Conservation (phyloP, 2,113 vertebrate genomes). For the Leptodactylus fuscus region DNA sequence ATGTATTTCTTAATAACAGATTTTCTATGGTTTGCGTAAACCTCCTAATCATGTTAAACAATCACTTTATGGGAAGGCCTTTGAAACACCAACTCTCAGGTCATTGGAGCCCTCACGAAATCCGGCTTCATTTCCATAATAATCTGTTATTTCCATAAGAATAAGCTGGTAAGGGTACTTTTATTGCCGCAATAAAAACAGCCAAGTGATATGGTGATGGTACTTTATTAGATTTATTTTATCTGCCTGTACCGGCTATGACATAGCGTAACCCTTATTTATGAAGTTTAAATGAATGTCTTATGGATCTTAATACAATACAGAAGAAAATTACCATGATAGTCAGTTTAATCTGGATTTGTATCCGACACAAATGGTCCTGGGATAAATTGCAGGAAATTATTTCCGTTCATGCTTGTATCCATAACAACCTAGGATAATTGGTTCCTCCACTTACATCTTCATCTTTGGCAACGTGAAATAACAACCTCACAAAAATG, state of each 20-base stretch:
- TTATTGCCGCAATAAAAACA: slow-evolving; percentile 72
- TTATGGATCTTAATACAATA: slow-evolving; percentile 69
- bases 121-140: slow-evolving; percentile 69
- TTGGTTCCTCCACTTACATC: slow-evolving; percentile 67
- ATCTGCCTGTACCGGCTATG: slow-evolving; percentile 70
- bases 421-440: slow-evolving; percentile 76
- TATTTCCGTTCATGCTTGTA: slow-evolving; percentile 72
- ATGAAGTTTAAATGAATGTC: slow-evolving; percentile 74
- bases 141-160: slow-evolving; percentile 72
- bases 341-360: slow-evolving; percentile 75
- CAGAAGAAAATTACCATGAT: slow-evolving; percentile 69
- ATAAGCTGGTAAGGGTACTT: slow-evolving; percentile 73
- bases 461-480: slow-evolving; percentile 60
- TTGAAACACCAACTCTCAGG: slow-evolving; percentile 64
- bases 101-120: slow-evolving; percentile 68
- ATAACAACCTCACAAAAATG: slow-evolving; percentile 60
- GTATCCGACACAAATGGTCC: slow-evolving; percentile 73
- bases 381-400: slow-evolving; percentile 81
- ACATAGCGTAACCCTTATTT: slow-evolving; percentile 72
- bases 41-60: slow-evolving; percentile 62
- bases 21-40: slow-evolving; percentile 57
- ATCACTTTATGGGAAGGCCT: slow-evolving; percentile 61
- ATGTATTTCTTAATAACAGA: slow-evolving; percentile 56
- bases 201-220: slow-evolving; percentile 72
- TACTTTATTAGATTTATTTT: slow-evolving; percentile 74